A percentile compares a stretch with the other conserved stretches of the same genome.
These are phyloP conservation scores for Aegotheles bennettii DNA, from an alignment of 2,113 vertebrate species.

Conservation along the genomic window DNA sequence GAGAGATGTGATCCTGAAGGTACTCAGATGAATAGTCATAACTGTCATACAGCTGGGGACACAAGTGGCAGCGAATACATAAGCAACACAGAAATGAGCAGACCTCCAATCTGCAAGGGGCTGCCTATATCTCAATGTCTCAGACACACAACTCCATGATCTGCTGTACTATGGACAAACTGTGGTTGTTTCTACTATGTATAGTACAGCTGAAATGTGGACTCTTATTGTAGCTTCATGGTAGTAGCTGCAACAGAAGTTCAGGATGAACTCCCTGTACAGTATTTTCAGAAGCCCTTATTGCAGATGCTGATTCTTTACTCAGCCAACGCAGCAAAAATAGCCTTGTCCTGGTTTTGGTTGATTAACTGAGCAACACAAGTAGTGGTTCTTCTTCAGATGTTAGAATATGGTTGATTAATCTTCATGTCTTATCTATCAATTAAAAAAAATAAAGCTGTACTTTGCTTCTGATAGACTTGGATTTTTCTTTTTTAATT, in stretches of 20 bases:
- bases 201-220: neutral
- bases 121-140: neutral
- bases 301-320: neutral
- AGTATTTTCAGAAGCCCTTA: neutral
- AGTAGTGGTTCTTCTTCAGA: neutral
- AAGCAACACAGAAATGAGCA: neutral
- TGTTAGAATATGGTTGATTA: neutral
- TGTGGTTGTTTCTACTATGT: neutral
- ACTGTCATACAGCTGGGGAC: neutral
- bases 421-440: neutral
- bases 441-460: neutral
- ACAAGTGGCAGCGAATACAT: rapidly evolving
- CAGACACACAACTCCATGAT: neutral
- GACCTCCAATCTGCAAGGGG: neutral
- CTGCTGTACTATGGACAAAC: neutral
- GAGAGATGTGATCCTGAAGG: neutral
- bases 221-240: neutral
- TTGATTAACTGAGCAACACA: neutral
- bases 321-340: neutral
- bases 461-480: neutral
- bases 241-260: neutral
- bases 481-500: neutral
- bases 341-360: neutral
- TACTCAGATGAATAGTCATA: neutral
- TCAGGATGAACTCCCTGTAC: neutral